Evolutionary conservation across 2,113 vertebrate species (phyloP), one percentile per base, ranked within the genome.

Genomic region (Peucedramus taeniatus): DNA sequence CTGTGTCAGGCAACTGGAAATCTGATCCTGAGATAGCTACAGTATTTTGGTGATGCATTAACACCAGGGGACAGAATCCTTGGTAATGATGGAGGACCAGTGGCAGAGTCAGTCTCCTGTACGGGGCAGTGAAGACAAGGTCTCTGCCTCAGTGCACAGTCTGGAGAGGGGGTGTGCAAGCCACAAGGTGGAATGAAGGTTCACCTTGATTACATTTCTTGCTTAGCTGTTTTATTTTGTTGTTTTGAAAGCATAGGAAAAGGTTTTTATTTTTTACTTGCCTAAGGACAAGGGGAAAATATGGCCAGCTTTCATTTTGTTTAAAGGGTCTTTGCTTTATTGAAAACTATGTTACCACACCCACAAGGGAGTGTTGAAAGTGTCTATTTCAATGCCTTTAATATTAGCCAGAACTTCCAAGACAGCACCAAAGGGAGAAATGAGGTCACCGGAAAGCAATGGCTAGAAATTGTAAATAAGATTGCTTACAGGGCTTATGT

Each of bases 391-490:
- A 78, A 75, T 88, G 44, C 33, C 35, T 90, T 94, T 66, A 89
- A 57, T 70, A 22, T 16, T 64, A 92, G 79, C 39, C 57, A 65
- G 84, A 95, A 76, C 33, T 86, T 78, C 35, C 44, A 83, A 94
- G 72, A 69, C 42, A 64, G 59, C 53, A 77, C 70, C 33, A 54
- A 80, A 39, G 59, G 66, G 47, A 94, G 66, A 94, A 96, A 74
- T 13, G 59, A 96, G 92, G 93, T 97, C 87, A 65, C 9, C 13
- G 71, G 84, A 93, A 95, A 94, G 78, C 69, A 39, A 72, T 28
- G 70, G 22, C 74, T 60, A 71, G 84, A 59, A 74, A 40, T 10
- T 39, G 68, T 76, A 57, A 80, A 12, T 82, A 10, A 39, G 83
- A 35, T 24, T 87, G 81, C 61, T 83, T 92, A 12, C 17, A 81